Evolutionary conservation across 2,888 invertebrate genomes (phyloP).

Genomic region (Homarus gammarus): DNA sequence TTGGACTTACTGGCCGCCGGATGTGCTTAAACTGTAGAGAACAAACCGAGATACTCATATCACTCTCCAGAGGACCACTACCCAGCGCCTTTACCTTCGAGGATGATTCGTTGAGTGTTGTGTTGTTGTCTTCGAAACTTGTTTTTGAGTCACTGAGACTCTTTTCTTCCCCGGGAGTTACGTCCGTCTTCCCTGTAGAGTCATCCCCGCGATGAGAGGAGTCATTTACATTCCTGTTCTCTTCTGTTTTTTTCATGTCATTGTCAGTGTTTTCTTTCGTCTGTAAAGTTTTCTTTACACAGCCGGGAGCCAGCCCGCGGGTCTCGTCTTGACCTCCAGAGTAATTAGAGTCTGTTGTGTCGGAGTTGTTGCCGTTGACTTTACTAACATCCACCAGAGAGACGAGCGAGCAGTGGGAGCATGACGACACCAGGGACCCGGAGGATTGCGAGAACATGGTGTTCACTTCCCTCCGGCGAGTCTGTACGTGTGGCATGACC

Average conservation of each 20-base stretch:
- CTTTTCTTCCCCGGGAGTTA: background rate
- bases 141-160: background rate
- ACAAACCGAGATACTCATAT: constrained; percentile 46
- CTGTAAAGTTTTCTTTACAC: background rate
- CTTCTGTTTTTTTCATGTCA: background rate
- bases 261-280: background rate
- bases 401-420: constrained; percentile 48
- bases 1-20: constrained; percentile 18
- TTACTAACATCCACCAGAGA: constrained; percentile 65
- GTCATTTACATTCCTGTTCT: background rate
- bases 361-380: constrained; percentile 67
- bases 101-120: background rate
- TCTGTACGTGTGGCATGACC: background rate
- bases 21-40: constrained; percentile 58
- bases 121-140: background rate
- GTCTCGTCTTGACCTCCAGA: background rate
- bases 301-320: background rate
- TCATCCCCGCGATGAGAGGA: background rate
- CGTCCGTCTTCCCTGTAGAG: background rate
- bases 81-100: background rate
- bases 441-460: constrained; percentile 1
- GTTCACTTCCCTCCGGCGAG: background rate
- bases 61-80: constrained; percentile 21
- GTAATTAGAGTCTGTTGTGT: constrained; percentile 49
- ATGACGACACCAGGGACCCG: constrained; percentile 36